Conservation (phyloP, 2,113 vertebrate genomes). For the Cromileptes altivelis region DNA sequence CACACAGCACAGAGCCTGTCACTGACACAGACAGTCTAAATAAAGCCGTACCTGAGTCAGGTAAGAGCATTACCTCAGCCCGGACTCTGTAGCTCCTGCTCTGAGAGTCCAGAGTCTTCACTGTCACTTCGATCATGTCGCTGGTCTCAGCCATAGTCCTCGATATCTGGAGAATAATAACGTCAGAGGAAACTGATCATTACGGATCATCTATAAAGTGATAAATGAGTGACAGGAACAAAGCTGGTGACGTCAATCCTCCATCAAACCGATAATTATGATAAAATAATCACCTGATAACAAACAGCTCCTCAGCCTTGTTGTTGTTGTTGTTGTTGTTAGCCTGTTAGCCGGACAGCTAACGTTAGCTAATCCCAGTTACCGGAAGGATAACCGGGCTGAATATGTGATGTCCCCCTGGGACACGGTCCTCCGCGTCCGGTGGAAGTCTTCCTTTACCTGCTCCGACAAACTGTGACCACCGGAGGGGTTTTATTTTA, state of each 20-base stretch:
- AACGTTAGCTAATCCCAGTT: constrained; percentile 36
- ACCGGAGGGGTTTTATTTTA: neutral
- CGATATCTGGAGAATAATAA: neutral
- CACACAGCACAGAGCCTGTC: neutral
- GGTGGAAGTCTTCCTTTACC: neutral
- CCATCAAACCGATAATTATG: neutral
- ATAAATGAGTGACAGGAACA: neutral
- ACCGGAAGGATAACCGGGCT: constrained; percentile 8
- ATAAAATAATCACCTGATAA: neutral
- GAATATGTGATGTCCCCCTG: neutral
- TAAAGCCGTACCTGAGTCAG: neutral
- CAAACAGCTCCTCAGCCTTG: neutral
- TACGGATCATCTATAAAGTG: neutral
- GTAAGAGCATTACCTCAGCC: constrained; percentile 83
- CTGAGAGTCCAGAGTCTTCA: constrained; percentile 91
- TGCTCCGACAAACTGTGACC: too few relatives aligned
- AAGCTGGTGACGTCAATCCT: neutral
- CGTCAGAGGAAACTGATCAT: neutral
- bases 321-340: constrained; percentile 60
- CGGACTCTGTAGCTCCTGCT: constrained; percentile 89
- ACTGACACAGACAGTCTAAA: neutral
- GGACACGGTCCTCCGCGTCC: neutral
- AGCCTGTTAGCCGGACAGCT: constrained; percentile 44
- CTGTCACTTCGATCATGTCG: constrained; percentile 85
- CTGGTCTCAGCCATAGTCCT: constrained; percentile 82